Base-by-base conservation (phyloP, 2,113 vertebrate species). In the Microcebus murinus region DNA sequence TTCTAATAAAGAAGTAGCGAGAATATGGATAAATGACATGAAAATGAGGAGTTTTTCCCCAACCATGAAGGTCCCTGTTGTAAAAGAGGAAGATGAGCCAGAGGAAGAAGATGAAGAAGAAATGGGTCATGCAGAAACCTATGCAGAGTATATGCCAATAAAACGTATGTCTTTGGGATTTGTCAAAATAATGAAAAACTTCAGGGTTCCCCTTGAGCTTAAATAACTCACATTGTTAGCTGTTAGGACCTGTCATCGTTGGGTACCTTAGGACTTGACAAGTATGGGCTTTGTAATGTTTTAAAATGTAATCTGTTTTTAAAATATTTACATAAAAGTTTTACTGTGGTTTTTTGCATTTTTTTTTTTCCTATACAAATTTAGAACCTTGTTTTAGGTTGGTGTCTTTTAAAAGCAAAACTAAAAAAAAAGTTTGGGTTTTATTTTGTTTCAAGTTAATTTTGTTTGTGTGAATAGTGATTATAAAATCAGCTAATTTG, bases 51-150 rank as follows among this genome's bases (percentile, higher is more conserved):
- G n/a, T n/a, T n/a, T n/a, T n/a, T n/a, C n/a, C n/a, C n/a, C n/a
- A n/a, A n/a, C n/a, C n/a, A n/a, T n/a, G 99, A 99, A 99, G 98
- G 98, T 98, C 27, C 99, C 99, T 34, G 99, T 99, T 95, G 98
- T 99, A 84, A 99, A 99, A 96, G 99, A 99, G 2, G 99, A 99
- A 91, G 99, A 99, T 14, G 99, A 99, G 94, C 99, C 99, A 0
- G 99, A 99, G 97, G 99, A 99, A 92, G 99, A 99, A 97, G 99
- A 99, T 91, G 99, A 99, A 70, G 99, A 99, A 65, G 99, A 99
- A 98, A 98, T 99, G 98, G 99, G 99, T 77, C 99, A 99, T 42
- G 99, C 99, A 23, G 99, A 99, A 97, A 99, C 99, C 0, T 99
- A 99, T 0, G 99, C 99, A 3, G 99, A 99, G 96, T 99, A 99